Conservation (phyloP, 2,113 vertebrate species). For the Cololabis saira region DNA sequence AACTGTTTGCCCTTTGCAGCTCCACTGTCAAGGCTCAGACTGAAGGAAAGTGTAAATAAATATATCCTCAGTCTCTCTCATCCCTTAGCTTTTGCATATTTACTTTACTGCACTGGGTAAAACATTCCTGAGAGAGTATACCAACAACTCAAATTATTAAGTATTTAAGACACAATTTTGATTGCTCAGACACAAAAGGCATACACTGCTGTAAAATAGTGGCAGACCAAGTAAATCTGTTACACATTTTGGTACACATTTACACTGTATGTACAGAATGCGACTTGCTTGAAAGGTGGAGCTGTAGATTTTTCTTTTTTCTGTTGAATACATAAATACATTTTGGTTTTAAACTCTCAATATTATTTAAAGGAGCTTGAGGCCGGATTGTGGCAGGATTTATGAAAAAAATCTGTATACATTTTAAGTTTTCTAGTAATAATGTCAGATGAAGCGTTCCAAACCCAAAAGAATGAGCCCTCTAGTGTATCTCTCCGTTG, state of each 20-base stretch:
- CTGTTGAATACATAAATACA: conserved; percentile 49
- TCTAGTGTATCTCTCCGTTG: too few relatives aligned
- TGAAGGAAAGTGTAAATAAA: conserved; percentile 43
- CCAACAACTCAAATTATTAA: conserved; percentile 46
- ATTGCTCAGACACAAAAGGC: conserved; percentile 16
- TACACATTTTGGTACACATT: conserved; percentile 8
- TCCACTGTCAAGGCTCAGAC: conserved; percentile 17
- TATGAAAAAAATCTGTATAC: too few relatives aligned
- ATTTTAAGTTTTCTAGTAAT: too few relatives aligned
- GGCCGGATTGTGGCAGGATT: too few relatives aligned
- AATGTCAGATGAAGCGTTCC: too few relatives aligned
- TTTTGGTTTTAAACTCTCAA: conserved; percentile 62
- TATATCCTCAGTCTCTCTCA: conserved; percentile 57
- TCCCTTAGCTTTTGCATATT: conserved; percentile 59
- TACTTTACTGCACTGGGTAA: conserved; percentile 50
- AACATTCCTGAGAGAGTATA: conserved; percentile 11
- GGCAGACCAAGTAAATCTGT: conserved; percentile 33
- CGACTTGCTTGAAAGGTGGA: too few relatives aligned
- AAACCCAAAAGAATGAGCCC: too few relatives aligned
- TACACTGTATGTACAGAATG: too few relatives aligned
- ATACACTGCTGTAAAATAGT: conserved; percentile 19
- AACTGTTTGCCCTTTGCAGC: conserved; percentile 23
- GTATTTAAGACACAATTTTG: conserved; percentile 70
- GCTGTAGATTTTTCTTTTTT: conserved; percentile 5
- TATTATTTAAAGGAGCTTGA: too few relatives aligned